phyloP scores from a whole-genome alignment of 1,140 invertebrate genomes.

The Drosophila sp. region DNA sequence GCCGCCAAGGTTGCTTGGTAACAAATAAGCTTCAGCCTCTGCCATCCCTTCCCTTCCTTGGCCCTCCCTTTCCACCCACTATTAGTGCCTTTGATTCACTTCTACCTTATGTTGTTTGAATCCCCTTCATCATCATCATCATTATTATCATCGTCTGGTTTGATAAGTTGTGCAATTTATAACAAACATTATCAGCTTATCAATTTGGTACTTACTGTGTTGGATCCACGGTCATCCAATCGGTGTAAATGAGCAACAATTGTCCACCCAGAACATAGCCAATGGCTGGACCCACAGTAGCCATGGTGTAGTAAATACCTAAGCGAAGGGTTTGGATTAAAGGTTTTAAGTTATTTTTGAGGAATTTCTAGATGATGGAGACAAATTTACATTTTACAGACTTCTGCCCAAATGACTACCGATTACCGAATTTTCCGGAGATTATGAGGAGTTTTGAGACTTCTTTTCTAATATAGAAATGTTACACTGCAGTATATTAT shows the following conservation, averaged over 20 bases:
- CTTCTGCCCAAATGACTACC: too few species aligned
- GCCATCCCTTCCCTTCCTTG: background rate
- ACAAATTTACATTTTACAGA: too few species aligned
- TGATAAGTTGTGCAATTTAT: slow-evolving; percentile 61
- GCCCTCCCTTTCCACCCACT: background rate
- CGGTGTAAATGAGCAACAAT: slow-evolving; percentile 90
- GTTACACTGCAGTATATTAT: too few species aligned
- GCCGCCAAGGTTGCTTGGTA: slow-evolving; percentile 44
- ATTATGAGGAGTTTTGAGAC: too few species aligned
- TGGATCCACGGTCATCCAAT: slow-evolving; percentile 87
- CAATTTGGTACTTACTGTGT: slow-evolving; percentile 85
- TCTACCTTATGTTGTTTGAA: slow-evolving; percentile 20
- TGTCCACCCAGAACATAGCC: slow-evolving; percentile 91
- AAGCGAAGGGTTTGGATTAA: slow-evolving; percentile 59
- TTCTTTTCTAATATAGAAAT: too few species aligned
- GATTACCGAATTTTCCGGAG: too few species aligned
- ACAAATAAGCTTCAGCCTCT: slow-evolving; percentile 55
- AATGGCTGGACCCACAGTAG: slow-evolving; percentile 91
- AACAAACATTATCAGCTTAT: slow-evolving; percentile 56
- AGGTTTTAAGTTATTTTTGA: background rate
- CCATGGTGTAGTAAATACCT: slow-evolving; percentile 92
- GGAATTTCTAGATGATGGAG: too few species aligned
- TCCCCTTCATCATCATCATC: slow-evolving; percentile 2
- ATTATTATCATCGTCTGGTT: slow-evolving; percentile 1
- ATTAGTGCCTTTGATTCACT: slow-evolving; percentile 52